These are phyloP conservation scores for Exocentrus adspersus DNA, from an alignment of 2,888 invertebrate genomes.

Conservation along the genomic window DNA sequence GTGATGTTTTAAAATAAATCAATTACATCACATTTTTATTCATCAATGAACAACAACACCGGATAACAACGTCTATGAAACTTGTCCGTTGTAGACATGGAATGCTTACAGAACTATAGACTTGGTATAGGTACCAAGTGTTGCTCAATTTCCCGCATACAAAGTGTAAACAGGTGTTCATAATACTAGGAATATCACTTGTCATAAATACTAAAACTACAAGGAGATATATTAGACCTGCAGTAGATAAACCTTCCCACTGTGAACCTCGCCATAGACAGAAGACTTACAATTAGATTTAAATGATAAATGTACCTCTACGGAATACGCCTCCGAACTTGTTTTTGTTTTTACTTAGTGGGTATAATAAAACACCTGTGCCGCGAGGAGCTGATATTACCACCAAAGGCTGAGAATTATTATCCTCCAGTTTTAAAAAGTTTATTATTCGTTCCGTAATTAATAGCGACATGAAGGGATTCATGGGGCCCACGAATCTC, in stretches of 20 bases:
- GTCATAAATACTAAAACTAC: neutral
- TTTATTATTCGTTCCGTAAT: neutral
- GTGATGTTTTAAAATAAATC: neutral
- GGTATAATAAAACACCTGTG: neutral
- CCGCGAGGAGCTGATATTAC: neutral
- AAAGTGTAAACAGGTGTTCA: no score
- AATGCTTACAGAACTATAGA: no score
- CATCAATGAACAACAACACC: no score
- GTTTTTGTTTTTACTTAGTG: neutral
- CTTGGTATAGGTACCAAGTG: no score
- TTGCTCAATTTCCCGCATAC: no score
- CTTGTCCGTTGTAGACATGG: no score
- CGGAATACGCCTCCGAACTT: neutral
- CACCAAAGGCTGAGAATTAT: neutral
- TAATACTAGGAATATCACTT: neutral
- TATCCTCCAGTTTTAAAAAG: neutral
- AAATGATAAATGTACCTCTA: neutral
- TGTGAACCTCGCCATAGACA: neutral
- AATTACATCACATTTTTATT: no score
- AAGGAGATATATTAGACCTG: neutral
- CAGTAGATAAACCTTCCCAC: neutral
- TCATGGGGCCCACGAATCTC: no score
- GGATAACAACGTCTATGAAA: no score
- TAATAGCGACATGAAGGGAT: neutral
- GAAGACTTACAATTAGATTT: neutral